Base-by-base conservation (phyloP, 1,140 invertebrate species). In the Pseudomyrmex gracilis region DNA sequence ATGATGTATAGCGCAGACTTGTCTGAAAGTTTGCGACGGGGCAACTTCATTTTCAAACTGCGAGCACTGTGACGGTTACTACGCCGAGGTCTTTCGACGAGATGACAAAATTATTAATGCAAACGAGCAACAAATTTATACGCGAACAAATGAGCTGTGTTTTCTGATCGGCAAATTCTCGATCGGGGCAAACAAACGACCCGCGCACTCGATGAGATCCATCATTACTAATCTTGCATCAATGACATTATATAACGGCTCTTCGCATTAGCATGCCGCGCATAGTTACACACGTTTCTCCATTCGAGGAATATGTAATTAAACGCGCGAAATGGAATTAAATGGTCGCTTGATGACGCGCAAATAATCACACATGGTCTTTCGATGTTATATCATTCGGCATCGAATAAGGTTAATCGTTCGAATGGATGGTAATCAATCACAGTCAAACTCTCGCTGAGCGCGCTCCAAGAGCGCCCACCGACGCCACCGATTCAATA, bases 351-450 rank as follows among this genome's bases (percentile, higher is more conserved):
- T 53, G 55, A 17, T 24, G 15, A 34, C 34, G 66, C 64, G 55
- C 53, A 47, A 78, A 70, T 78, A 47, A 78, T 58, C 53, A 70
- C 34, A 70, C 20, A n/a, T 57, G 51, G 24, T 67, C 63, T n/a
- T 57, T 12, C 51, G 9, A n/a, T 13, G 15, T 20, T 43, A 47
- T 20, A 57, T 51, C 47, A n/a, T 13, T n/a, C 47, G 49, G 13
- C 34, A 10, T 2, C 15, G 60, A 15, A 2, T 12, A 34, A 57
- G 51, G 20, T 70, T 47, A 20, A 45, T 24, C 51, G 53, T 57
- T 57, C 20, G 20, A 70, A 70, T 45, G 43, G 43, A n/a, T 43
- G 71, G 66, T 58, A 57, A 80, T 80, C 76, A 71, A 80, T 78
- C 76, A 78, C 64, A 71, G 43, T 20, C 76, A 70, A 80, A 58